Evolutionary conservation across 2,888 invertebrate genomes (phyloP), one percentile per base, ranked within the genome.

Genomic region (Drepanosiphum platanoidis): DNA sequence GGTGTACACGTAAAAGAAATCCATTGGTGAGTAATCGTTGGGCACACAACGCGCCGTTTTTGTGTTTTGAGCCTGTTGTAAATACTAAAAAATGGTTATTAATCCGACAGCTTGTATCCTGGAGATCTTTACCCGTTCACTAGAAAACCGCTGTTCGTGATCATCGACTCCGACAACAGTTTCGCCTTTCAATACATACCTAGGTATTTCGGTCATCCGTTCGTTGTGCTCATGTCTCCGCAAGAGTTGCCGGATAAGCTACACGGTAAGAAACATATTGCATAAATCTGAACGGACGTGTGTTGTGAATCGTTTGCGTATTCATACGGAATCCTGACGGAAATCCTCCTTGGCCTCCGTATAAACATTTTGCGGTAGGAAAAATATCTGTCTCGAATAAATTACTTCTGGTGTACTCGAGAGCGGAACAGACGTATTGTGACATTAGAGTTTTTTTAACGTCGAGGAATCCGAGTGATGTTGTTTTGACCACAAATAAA

Each of bases 141-240:
- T 30, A 92, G 98, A 88, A 94, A 96, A 89, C 98, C 98, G 52
- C 92, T 98, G 87, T 97, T 98, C 91, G 92, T 98, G 86, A 95
- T 98, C 87, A 94, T 98, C 88, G 98, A 98, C 90, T 97, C 97
- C 87, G 96, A 97, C 91, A 98, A 97, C 91, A 97, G 97, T 89
- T 95, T 94, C 90, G 95, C 96, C 88, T 97, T 96, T 91, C 94
- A 96, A 92, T 94, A 96, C 89, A 94, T 98, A 89, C 97, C 97
- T 78, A 92, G 94, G 87, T 94, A 95, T 89, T 98, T 98, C 91
- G 97, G 97, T 39, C 97, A 97, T 90, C 97, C 98, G 9, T 91
- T 98, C 87, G 95, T 98, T 87, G 94, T 97, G 87, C 92, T 98
- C 61, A 96, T 97, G 95, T 97, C 98, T 82, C 97, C 98, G 9